Percentiles rank a stretch among this genome's conserved stretches.
Conservation (phyloP, 2,888 invertebrate genomes). For the Neelides folsomi region DNA sequence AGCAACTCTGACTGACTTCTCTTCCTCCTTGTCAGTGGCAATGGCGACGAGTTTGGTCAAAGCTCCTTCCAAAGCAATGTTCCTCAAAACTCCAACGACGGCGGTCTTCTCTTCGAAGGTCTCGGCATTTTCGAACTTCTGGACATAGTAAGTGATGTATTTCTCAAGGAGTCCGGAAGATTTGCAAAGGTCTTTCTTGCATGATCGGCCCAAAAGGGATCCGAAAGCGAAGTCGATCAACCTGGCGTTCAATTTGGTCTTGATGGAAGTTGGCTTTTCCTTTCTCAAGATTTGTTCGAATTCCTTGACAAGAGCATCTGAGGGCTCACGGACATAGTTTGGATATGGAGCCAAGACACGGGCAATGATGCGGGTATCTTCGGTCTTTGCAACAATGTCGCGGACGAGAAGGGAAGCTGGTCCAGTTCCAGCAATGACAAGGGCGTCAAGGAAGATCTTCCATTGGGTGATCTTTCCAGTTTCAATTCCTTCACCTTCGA, state of each 20-base stretch:
- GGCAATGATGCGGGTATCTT: slow-evolving; percentile 19
- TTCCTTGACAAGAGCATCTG: slow-evolving; percentile 31
- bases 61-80: slow-evolving; percentile 24
- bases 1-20: slow-evolving; percentile 27
- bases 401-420: slow-evolving; percentile 29
- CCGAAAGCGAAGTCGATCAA: slow-evolving; percentile 31
- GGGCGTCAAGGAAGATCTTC: slow-evolving; percentile 30
- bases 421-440: slow-evolving; percentile 30
- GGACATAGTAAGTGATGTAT: slow-evolving; percentile 26
- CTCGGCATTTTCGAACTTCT: slow-evolving; percentile 17
- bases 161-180: slow-evolving; percentile 26
- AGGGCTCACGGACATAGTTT: slow-evolving; percentile 31
- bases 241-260: slow-evolving; percentile 13
- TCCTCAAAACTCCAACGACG: slow-evolving; percentile 23
- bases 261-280: neutral
- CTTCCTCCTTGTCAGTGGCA: slow-evolving; percentile 19
- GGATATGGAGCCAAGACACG: slow-evolving; percentile 22
- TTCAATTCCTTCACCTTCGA: slow-evolving; percentile 6
- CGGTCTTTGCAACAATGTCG: slow-evolving; percentile 23
- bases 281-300: slow-evolving; percentile 16
- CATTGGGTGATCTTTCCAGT: slow-evolving; percentile 11
- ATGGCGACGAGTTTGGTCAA: slow-evolving; percentile 22
- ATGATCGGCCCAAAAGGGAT: slow-evolving; percentile 24
- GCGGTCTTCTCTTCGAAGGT: slow-evolving; percentile 28
- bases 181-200: slow-evolving; percentile 25